These are phyloP conservation scores for Rostratula benghalensis DNA, from an alignment of 2,113 vertebrate species.

Conservation along the genomic window DNA sequence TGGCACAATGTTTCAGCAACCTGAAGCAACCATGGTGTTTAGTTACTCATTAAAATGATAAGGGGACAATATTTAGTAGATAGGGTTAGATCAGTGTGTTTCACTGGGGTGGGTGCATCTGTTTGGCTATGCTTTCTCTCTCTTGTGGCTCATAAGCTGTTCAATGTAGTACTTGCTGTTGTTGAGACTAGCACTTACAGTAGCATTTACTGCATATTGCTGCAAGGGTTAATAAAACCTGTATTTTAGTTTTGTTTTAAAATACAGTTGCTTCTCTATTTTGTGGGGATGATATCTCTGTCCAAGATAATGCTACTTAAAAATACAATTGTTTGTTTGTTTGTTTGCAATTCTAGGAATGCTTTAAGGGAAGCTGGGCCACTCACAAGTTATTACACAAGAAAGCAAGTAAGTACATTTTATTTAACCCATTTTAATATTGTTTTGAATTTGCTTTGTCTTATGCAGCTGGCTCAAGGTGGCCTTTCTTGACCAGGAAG, in stretches of 20 bases:
- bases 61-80: background rate
- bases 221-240: background rate
- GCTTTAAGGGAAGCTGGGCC: slow-evolving; percentile 98
- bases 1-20: background rate
- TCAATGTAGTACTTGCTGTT: background rate
- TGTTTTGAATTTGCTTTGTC: background rate
- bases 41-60: background rate
- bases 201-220: background rate
- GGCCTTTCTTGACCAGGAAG: background rate
- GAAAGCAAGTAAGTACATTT: slow-evolving; percentile 92
- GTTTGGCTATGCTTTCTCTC: background rate
- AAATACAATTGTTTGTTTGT: background rate
- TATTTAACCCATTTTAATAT: background rate
- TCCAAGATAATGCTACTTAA: slow-evolving; percentile 4
- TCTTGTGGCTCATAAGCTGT: background rate
- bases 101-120: background rate
- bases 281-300: background rate
- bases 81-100: background rate
- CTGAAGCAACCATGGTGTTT: background rate
- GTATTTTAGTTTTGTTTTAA: background rate
- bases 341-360: slow-evolving; percentile 84
- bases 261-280: background rate
- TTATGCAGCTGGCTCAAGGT: background rate
- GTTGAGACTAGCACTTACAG: background rate
- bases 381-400: slow-evolving; percentile 97